Conservation (phyloP, 2,797 vertebrate genomes). For the Cetoscarus ocellatus region DNA sequence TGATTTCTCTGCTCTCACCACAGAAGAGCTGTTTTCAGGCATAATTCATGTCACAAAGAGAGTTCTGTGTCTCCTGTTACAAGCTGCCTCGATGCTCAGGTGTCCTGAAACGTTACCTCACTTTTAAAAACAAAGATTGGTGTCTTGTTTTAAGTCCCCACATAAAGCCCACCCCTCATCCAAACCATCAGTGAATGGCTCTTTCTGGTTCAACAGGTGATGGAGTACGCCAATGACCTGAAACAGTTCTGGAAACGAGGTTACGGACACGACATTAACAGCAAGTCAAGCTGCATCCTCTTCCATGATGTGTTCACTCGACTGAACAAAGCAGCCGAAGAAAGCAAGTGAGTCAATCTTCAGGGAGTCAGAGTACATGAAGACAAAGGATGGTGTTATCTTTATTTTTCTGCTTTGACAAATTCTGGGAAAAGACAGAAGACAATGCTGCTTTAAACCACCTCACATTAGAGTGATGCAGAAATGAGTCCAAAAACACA, state of each 20-base stretch:
- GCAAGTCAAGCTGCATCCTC: constrained; percentile 92
- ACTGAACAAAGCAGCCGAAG: constrained; percentile 84
- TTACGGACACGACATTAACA: constrained; percentile 93
- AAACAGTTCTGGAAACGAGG: constrained; percentile 96
- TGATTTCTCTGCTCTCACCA: not conserved
- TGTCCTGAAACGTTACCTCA: constrained; percentile 20
- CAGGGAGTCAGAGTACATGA: not conserved
- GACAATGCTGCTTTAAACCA: not conserved
- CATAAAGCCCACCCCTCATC: not conserved
- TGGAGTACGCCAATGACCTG: constrained; percentile 94
- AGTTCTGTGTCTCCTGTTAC: constrained; percentile 37
- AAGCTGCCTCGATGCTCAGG: constrained; percentile 24
- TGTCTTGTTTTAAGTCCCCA: not conserved
- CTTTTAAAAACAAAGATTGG: not conserved
- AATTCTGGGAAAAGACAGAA: not conserved
- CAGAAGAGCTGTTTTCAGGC: not conserved
- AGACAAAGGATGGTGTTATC: not conserved
- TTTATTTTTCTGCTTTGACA: not conserved
- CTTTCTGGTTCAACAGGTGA: constrained; percentile 81
- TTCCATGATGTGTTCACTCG: constrained; percentile 94
- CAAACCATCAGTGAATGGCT: not conserved
- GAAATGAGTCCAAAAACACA: no score
- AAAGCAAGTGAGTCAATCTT: constrained; percentile 74
- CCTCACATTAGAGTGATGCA: not conserved
- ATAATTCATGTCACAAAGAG: constrained; percentile 38